Base-by-base conservation (phyloP, 2,113 vertebrate species). In the Chiloscyllium plagiosum region DNA sequence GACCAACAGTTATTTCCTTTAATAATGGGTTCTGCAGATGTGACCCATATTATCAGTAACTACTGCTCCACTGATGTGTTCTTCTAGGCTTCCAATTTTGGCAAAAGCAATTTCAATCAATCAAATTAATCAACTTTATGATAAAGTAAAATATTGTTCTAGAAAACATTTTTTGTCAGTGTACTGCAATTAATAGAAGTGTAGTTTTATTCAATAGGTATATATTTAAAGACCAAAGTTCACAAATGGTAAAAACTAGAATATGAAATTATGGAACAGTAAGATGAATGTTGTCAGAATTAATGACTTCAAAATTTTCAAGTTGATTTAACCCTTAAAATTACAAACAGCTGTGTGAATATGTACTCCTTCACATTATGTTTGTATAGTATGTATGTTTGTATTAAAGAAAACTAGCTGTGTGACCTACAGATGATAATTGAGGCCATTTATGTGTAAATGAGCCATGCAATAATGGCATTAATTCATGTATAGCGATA, bases 401-500 rank as follows among this genome's bases (percentile, higher is more conserved):
- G 93, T 70, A 72, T 94, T 94, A 70, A 94, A 47, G 56, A 61
- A 95, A 95, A 69, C 70, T 76, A 95, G 52, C 72, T 72, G 42
- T 94, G 97, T 98, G 98, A 98, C 98, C 98, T 98, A 98, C 98
- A 98, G 98, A 98, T 98, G 98, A 97, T 98, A 98, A 98, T 98
- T 98, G 98, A 98, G 98, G 98, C 98, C 97, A 98, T 98, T 98
- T 98, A 97, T 98, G 98, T 98, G 97, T 98, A 98, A 98, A 98
- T 97, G 97, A 97, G 97, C 98, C 98, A 97, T 98, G 97, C 97
- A 98, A 98, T 98, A 97, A 98, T 97, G 97, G 97, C 98, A 98
- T 98, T 98, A 98, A 98, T 98, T 98, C 98, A 97, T 98, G 98
- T 98, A 98, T 98, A 98, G 98, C 98, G 98, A 98, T 98, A 98